Conservation (phyloP, 2,113 vertebrate genomes). For the Acinonyx jubatus region DNA sequence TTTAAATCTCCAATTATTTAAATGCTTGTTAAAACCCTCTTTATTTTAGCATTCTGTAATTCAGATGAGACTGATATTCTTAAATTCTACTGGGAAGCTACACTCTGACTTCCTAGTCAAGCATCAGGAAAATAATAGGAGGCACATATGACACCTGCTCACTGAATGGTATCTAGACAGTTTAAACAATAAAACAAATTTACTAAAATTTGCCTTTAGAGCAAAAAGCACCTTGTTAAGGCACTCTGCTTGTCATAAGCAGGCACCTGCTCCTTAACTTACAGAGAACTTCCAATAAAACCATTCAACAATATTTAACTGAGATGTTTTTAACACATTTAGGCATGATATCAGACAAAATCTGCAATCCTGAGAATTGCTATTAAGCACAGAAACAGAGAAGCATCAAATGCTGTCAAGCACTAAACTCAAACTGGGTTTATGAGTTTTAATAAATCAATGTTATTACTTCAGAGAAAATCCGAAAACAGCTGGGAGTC, state of each 20-base stretch:
- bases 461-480: slow-evolving; percentile 63
- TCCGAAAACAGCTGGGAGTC: slow-evolving; percentile 53
- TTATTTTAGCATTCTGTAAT: slow-evolving; percentile 42
- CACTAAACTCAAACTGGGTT: slow-evolving; percentile 13
- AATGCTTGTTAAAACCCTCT: slow-evolving; percentile 33
- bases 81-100: slow-evolving; percentile 2
- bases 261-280: slow-evolving; percentile 52
- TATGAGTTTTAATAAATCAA: slow-evolving; percentile 67
- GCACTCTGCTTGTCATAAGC: slow-evolving; percentile 23
- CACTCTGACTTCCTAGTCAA: slow-evolving; percentile 34
- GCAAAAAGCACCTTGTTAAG: slow-evolving; percentile 45
- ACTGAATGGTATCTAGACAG: background rate
- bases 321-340: slow-evolving; percentile 53
- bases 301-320: slow-evolving; percentile 48
- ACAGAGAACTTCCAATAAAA: slow-evolving; percentile 46
- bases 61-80: slow-evolving; percentile 25
- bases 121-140: background rate
- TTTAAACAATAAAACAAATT: slow-evolving; percentile 29
- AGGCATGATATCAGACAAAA: slow-evolving; percentile 16
- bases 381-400: slow-evolving; percentile 50
- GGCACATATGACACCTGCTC: slow-evolving; percentile 26
- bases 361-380: slow-evolving; percentile 47
- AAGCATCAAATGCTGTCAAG: slow-evolving; percentile 21
- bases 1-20: slow-evolving; percentile 56
- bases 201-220: slow-evolving; percentile 17